A percentile compares a stretch with the other conserved stretches of the same genome.
phyloP scores from a whole-genome alignment of 2,113 vertebrate species.

The Empidonax alnorum region DNA sequence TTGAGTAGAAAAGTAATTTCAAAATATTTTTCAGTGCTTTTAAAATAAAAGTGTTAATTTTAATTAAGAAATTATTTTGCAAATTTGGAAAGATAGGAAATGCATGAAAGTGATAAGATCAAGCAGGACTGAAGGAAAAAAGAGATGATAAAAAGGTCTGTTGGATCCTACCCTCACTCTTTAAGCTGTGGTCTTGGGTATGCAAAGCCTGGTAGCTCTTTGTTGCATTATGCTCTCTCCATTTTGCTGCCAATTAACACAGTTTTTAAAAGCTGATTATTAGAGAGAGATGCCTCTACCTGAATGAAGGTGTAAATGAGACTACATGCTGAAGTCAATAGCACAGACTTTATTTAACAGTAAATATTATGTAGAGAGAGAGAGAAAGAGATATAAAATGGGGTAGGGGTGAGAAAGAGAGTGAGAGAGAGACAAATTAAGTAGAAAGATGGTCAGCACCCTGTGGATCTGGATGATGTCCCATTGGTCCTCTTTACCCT shows the following conservation, averaged over 20 bases:
- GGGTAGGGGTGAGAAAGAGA: no score
- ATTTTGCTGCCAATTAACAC: background rate
- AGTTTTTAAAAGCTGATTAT: background rate
- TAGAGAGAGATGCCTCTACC: background rate
- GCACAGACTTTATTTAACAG: background rate
- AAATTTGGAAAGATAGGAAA: background rate
- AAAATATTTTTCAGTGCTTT: background rate
- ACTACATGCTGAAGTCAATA: background rate
- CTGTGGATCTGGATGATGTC: background rate
- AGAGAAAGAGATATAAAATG: background rate
- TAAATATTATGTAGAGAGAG: background rate
- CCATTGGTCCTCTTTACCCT: background rate
- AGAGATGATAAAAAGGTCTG: accelerated
- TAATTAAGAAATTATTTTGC: background rate
- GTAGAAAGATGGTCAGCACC: background rate
- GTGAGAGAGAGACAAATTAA: background rate
- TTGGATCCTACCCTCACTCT: background rate
- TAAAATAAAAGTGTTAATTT: background rate
- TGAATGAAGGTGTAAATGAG: background rate
- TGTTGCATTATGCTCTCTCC: background rate
- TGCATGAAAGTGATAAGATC: background rate
- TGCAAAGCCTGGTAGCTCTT: background rate
- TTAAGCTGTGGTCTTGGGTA: background rate
- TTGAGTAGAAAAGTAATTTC: background rate
- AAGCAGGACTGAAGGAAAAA: background rate